Conservation (phyloP, 2,113 vertebrate genomes). For the Aix galericulata region DNA sequence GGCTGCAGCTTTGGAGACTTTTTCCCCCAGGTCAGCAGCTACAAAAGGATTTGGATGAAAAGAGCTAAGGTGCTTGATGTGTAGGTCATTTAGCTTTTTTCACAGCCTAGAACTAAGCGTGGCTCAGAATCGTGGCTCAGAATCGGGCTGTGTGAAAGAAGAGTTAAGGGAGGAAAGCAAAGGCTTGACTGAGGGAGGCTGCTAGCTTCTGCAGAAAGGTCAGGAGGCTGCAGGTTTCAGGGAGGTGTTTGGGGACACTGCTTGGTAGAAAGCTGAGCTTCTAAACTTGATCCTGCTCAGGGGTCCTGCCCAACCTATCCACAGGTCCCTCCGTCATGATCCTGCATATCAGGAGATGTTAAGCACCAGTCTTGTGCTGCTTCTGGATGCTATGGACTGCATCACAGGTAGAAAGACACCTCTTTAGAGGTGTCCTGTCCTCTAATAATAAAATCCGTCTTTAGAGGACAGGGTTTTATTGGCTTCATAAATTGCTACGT, state of each 20-base stretch:
- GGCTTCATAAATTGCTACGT: neutral
- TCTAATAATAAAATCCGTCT: neutral
- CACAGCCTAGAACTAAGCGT: neutral
- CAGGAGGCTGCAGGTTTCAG: neutral
- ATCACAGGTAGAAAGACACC: neutral
- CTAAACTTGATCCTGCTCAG: neutral
- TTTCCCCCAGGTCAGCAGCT: neutral
- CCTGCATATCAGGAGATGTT: neutral
- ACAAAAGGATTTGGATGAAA: neutral
- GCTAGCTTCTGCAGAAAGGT: neutral
- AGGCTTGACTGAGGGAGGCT: neutral
- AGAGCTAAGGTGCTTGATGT: neutral
- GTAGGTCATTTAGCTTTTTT: neutral
- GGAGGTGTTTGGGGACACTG: neutral
- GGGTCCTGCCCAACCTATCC: neutral
- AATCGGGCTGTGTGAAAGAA: neutral
- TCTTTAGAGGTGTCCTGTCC: neutral
- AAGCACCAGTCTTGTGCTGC: neutral
- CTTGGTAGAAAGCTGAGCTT: neutral
- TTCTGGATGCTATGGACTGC: neutral
- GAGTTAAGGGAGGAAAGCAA: neutral
- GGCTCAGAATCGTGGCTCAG: neutral
- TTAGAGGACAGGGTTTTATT: neutral
- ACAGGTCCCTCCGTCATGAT: neutral
- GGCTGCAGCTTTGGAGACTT: neutral